Evolutionary conservation across 2,113 vertebrate genomes (phyloP), one percentile per base, ranked within the genome.

Genomic region (Kryptolebias marmoratus): DNA sequence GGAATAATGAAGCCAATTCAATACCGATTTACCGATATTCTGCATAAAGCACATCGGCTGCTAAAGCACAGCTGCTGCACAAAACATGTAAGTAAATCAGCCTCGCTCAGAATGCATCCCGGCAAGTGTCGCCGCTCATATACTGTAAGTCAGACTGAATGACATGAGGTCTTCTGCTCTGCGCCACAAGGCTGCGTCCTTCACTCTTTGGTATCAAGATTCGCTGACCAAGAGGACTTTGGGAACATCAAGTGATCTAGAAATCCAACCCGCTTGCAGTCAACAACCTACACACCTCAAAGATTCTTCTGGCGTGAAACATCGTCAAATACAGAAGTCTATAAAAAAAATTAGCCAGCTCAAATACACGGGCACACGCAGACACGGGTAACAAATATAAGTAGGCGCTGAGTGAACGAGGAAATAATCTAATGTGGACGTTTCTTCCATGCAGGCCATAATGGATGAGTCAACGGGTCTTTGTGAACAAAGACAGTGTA

Each of bases 271-370:
- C 58, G 36, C 44, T 75, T 52, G 58, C 61, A 68, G 62, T 85
- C 73, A 82, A 85, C 80, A 85, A 83, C 71, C 60, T 13, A 28
- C 16, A 76, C 48, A 66, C 13, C n/a, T 61, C 50, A 80, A 84
- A 82, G 64, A 58, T 16, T 44, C 9, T 79, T 62, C 32, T 8
- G 11, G 28, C 45, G 53, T 57, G 16, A 64, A 49, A 28, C 27
- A 62, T 36, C 11, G 2, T 65, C 10, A 61, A 60, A 54, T 54
- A 73, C 28, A 58, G 15, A 8, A 11, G 12, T 22, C 15, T 58
- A 27, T 58, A 45, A 44, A 1, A 50, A 30, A 56, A 39, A 58
- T 57, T 4, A 74, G 2, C 18, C 12, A 61, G 30, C 11, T 39
- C 48, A 36, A 32, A 55, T 22, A 22, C 15, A 49, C 2, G 28